Percentiles rank a stretch among this genome's conserved stretches.
These are phyloP conservation scores for Sorex maritimensis DNA, from an alignment of 2,797 vertebrate species.

Conservation along the genomic window DNA sequence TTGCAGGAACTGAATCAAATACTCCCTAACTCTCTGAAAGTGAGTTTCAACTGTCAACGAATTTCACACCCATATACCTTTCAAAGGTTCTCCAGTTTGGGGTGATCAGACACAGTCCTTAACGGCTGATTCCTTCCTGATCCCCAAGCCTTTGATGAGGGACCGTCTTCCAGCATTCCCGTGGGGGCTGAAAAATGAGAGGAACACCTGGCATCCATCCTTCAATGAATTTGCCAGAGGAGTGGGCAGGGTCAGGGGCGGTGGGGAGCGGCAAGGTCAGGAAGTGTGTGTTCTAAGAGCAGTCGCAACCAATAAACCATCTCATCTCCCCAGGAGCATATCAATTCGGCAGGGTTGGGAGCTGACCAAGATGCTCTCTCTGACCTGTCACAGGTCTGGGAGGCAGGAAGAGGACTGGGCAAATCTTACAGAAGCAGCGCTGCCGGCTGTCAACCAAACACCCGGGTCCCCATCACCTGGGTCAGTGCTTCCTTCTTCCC, in stretches of 20 bases:
- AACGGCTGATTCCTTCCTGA: constrained; percentile 83
- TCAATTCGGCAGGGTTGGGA: not conserved
- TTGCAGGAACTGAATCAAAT: constrained; percentile 18
- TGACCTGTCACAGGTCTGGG: not conserved
- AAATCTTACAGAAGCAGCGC: not conserved
- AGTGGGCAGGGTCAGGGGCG: not conserved
- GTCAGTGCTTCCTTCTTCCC: not conserved
- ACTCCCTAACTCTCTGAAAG: not conserved
- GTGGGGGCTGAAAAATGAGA: constrained; percentile 86
- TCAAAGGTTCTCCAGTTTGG: constrained; percentile 77
- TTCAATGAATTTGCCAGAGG: constrained; percentile 67
- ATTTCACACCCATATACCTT: constrained; percentile 84
- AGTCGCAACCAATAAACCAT: not conserved
- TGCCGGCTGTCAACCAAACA: not conserved
- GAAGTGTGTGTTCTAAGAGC: not conserved
- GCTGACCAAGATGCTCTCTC: rapidly evolving
- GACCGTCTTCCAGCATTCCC: constrained; percentile 86
- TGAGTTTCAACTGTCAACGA: constrained; percentile 78
- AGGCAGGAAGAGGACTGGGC: not conserved
- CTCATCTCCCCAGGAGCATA: not conserved
- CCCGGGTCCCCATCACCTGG: not conserved
- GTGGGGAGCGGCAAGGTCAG: not conserved
- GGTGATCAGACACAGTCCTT: constrained; percentile 86
- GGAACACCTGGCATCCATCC: constrained; percentile 86
- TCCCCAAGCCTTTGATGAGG: constrained; percentile 86